Evolutionary conservation across 2,888 invertebrate genomes (phyloP).

Genomic region (Pseudanteris insignis): DNA sequence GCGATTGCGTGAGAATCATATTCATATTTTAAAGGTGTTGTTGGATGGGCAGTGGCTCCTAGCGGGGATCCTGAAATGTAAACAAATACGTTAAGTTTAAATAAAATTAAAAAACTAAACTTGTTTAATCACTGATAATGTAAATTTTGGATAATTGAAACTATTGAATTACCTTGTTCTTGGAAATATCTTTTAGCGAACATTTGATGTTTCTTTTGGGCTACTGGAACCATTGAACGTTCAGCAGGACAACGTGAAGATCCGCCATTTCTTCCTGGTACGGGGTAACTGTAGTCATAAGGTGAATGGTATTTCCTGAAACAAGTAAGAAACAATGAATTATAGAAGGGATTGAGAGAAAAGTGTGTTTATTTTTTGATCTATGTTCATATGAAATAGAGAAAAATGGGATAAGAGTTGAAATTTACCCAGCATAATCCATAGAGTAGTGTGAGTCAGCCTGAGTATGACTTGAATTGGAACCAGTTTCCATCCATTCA

Average conservation of each 20-base stretch:
- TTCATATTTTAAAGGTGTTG: constrained; percentile 70
- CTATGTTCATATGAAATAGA: too few species aligned
- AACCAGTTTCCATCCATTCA: constrained; percentile 89
- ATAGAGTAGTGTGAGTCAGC: constrained; percentile 73
- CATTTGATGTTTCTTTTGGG: constrained; percentile 93
- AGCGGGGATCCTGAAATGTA: constrained; percentile 59
- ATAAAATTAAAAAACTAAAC: too few species aligned
- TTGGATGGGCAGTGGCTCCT: constrained; percentile 54
- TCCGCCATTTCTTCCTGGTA: constrained; percentile 61
- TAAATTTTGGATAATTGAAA: too few species aligned
- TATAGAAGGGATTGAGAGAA: too few species aligned
- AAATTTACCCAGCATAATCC: constrained; percentile 71
- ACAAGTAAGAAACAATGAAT: constrained; percentile 22
- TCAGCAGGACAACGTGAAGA: constrained; percentile 67
- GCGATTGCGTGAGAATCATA: constrained; percentile 67
- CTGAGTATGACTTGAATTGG: constrained; percentile 78
- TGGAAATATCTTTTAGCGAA: constrained; percentile 89
- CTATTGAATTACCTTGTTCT: constrained; percentile 69
- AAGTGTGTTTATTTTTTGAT: too few species aligned
- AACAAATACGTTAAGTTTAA: too few species aligned
- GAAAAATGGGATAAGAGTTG: neutral
- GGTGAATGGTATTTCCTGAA: constrained; percentile 75
- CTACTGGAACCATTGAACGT: constrained; percentile 70
- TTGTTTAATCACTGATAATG: too few species aligned
- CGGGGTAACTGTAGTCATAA: constrained; percentile 76